Percentiles rank a stretch among this genome's conserved stretches.
Evolutionary conservation across 2,113 vertebrate genomes (phyloP).

Genomic region (Amblyopsis rosae): DNA sequence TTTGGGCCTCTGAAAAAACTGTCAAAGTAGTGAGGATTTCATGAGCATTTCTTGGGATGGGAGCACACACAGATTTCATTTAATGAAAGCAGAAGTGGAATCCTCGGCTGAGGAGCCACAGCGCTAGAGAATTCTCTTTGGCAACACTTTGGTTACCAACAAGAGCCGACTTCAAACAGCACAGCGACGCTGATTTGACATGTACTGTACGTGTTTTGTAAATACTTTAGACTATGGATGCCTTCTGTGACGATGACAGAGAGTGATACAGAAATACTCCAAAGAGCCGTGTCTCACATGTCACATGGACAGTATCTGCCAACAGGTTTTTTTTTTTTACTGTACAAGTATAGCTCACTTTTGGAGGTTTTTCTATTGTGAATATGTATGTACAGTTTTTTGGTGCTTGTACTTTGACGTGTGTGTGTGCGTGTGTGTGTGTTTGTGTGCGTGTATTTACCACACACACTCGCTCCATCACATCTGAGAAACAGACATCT

Average conservation of each 20-base stretch:
- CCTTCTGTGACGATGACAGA: constrained; percentile 39
- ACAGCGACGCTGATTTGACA: constrained; percentile 54
- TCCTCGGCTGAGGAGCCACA: constrained; percentile 44
- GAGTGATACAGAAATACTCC: constrained; percentile 39
- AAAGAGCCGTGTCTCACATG: constrained; percentile 32
- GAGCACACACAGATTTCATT: constrained; percentile 53
- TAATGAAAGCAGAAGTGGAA: constrained; percentile 55
- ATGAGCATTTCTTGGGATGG: constrained; percentile 51
- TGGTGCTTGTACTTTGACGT: constrained; percentile 4
- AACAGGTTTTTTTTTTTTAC: constrained; percentile 16
- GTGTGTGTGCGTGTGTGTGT: constrained; percentile 12
- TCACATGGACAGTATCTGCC: constrained; percentile 30
- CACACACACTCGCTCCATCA: background rate
- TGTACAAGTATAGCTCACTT: background rate
- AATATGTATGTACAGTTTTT: background rate
- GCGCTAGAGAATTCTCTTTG: constrained; percentile 64
- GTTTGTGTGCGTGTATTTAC: background rate
- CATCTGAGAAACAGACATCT: constrained; percentile 36
- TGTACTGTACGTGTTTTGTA: constrained; percentile 54
- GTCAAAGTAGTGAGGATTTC: constrained; percentile 63
- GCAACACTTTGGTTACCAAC: constrained; percentile 51
- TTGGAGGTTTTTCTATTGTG: background rate
- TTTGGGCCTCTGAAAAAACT: constrained; percentile 55
- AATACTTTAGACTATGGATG: constrained; percentile 51
- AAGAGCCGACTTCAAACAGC: constrained; percentile 57